A percentile compares a stretch with the other conserved stretches of the same genome.
phyloP scores from a whole-genome alignment of 2,113 vertebrate species.

The Dasyprocta punctata region DNA sequence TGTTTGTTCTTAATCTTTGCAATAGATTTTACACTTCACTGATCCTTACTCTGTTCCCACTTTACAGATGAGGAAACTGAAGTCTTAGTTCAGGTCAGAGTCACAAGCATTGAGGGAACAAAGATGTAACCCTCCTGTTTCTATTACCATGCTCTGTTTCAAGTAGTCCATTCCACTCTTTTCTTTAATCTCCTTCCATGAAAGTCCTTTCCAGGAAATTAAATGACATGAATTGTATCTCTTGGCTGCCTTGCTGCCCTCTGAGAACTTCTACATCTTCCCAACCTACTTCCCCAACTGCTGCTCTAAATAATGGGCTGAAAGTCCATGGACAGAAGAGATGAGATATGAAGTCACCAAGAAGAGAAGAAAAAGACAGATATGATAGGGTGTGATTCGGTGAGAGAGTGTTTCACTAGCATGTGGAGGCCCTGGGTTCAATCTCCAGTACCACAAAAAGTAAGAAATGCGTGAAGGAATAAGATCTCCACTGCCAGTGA shows the following conservation, averaged over 20 bases:
- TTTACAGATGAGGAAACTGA: background rate
- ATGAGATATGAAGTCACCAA: background rate
- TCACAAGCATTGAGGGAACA: background rate
- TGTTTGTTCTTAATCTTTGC: background rate
- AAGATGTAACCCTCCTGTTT: background rate
- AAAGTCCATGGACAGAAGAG: background rate
- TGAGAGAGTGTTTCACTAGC: background rate
- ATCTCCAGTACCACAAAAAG: background rate
- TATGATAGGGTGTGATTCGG: background rate
- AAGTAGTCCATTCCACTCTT: background rate
- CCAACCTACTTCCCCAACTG: background rate
- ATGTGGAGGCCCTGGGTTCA: background rate
- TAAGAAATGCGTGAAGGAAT: background rate
- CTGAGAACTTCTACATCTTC: background rate
- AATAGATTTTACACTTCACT: background rate
- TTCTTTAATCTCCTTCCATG: background rate
- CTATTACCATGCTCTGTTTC: background rate
- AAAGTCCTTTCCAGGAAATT: background rate
- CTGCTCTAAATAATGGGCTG: background rate
- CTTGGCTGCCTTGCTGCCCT: background rate
- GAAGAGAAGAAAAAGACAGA: background rate
- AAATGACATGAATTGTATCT: background rate
- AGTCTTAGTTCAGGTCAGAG: background rate
- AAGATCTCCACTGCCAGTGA: background rate
- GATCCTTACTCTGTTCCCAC: background rate